Conservation (phyloP, 2,113 vertebrate species). For the Cichladusa arquata region DNA sequence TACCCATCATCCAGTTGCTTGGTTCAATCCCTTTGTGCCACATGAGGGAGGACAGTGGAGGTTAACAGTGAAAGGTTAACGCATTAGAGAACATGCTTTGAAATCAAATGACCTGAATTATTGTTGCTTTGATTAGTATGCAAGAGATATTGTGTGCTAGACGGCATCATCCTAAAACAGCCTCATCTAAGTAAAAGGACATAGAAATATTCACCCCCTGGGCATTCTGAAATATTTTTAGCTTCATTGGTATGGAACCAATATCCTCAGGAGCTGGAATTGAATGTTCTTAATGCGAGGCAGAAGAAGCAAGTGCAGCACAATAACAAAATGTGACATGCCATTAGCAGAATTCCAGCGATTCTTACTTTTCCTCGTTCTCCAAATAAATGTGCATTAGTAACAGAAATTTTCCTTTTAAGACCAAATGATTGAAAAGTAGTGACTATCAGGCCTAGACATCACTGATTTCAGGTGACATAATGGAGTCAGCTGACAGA, state of each 20-base stretch:
- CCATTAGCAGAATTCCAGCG: conserved; percentile 9
- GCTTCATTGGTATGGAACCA: conserved; percentile 60
- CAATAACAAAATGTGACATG: conserved; percentile 38
- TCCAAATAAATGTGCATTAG: conserved; percentile 1
- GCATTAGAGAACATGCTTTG: conserved; percentile 8
- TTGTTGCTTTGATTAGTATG: conserved; percentile 27
- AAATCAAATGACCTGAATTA: conserved; percentile 59
- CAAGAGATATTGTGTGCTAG: conserved; percentile 37
- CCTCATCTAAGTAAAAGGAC: conserved; percentile 38
- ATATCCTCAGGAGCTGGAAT: conserved; percentile 42
- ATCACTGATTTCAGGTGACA: not conserved
- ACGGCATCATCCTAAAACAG: conserved; percentile 37
- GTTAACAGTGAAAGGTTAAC: conserved; percentile 55
- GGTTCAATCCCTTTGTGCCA: not conserved
- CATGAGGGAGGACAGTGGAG: not conserved
- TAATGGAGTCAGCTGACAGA: not conserved
- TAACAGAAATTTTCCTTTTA: not conserved
- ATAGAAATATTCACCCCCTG: conserved; percentile 59
- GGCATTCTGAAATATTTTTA: conserved; percentile 58
- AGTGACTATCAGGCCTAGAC: not conserved
- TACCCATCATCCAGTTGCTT: not conserved
- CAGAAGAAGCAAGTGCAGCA: conserved; percentile 25
- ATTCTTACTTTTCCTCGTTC: not conserved
- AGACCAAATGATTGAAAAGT: not conserved
- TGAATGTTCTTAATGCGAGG: not conserved